Evolutionary conservation across 2,797 vertebrate genomes (phyloP).

Genomic region (Setipinna tenuifilis): DNA sequence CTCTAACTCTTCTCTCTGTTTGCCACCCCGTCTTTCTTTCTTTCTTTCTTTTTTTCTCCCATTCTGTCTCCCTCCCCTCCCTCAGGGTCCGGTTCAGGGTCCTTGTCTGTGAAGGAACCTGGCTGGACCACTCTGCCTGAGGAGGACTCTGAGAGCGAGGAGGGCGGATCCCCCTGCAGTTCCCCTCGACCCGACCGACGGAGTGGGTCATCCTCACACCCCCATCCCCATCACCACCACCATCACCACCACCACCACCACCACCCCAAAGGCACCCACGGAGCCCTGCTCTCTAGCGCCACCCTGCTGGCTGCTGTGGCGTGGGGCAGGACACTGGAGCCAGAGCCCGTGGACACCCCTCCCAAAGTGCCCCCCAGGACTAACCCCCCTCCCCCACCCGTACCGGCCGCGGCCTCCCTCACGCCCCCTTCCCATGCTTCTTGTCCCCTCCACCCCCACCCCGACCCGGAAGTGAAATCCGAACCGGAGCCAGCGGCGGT

Average conservation of each 20-base stretch:
- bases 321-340: slow-evolving; percentile 79
- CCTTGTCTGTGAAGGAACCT: slow-evolving; percentile 59
- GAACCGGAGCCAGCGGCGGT: slow-evolving; percentile 51
- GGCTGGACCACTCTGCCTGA: slow-evolving; percentile 66
- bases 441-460: slow-evolving; percentile 49
- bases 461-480: slow-evolving; percentile 55
- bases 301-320: slow-evolving; percentile 82
- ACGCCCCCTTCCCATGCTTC: not conserved
- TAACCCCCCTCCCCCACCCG: slow-evolving; percentile 55
- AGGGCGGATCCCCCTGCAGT: slow-evolving; percentile 66
- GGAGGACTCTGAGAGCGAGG: slow-evolving; percentile 71
- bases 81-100: slow-evolving; percentile 55
- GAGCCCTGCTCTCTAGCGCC: slow-evolving; percentile 76
- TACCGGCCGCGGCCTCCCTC: not conserved
- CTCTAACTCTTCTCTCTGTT: not conserved
- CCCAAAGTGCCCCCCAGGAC: slow-evolving; percentile 73
- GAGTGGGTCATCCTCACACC: slow-evolving; percentile 42
- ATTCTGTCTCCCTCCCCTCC: not conserved
- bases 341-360: slow-evolving; percentile 56
- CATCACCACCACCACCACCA: not conserved
- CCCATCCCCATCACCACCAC: not conserved
- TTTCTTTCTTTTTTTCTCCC: not conserved
- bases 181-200: slow-evolving; percentile 74
- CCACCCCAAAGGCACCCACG: slow-evolving; percentile 76
- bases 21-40: not conserved